Base-by-base conservation (phyloP, 2,888 invertebrate species). In the Danaus chrysippus region DNA sequence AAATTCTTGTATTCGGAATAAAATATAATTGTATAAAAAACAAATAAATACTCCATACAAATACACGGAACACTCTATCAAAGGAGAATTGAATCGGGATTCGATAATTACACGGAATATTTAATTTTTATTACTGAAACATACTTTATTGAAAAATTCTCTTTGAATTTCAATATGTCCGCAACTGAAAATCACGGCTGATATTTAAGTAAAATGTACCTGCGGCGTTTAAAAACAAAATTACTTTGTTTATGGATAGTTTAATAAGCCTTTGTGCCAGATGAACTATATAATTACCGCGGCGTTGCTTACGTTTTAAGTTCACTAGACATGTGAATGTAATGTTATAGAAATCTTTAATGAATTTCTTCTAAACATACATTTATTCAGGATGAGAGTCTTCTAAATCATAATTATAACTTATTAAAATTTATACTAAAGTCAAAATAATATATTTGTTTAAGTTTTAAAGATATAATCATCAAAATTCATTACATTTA, bases 31-130 rank as follows among this genome's bases (percentile, higher is more conserved):
- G 43, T 11, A 43, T 49, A 10, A 17, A 49, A 10, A 49, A 11
- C 56, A 44, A n/a, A 56, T 15, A 56, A 42, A 46, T 52, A 23
- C 44, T 56, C 43, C 10, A 10, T 42, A 52, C 17, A 54, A 49
- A 54, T 42, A 49, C 19, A 41, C 15, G 52, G 52, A 59, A 49
- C 59, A 42, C 57, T 59, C 62, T 62, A 60, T 62, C 42, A 62
- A 57, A 58, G 59, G 65, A 66, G 61, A 61, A 62, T 65, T 65
- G 63, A 59, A 66, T 64, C 42, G 44, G 34, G 64, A 67, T 61
- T 65, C 62, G 62, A 65, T 69, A 66, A 70, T 69, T 70, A 68
- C 63, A 58, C 42, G 64, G 70, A 67, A 71, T 70, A 70, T 68
- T 67, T 65, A 62, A 63, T 68, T 66, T 68, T 66, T 58, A 68